These are phyloP conservation scores for Furcula furcula DNA, from an alignment of 2,888 invertebrate genomes.

Conservation along the genomic window DNA sequence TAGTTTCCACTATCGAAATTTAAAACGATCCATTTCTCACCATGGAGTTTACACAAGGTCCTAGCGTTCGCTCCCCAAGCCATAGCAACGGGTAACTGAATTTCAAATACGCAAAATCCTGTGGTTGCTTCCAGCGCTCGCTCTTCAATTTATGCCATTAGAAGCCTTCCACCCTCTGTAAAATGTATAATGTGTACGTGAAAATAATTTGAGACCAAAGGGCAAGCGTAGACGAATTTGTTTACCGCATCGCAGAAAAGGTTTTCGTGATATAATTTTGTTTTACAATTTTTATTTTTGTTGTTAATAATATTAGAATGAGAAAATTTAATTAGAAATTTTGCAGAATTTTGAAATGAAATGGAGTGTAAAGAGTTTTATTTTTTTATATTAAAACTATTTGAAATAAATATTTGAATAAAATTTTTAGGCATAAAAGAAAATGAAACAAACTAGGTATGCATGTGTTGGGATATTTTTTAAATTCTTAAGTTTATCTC, in stretches of 20 bases:
- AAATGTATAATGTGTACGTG: constrained; percentile 53
- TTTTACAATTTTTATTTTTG: constrained; percentile 22
- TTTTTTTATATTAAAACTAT: too few relatives aligned
- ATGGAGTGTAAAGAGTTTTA: background rate
- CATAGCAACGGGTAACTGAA: constrained; percentile 63
- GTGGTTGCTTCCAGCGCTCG: constrained; percentile 61
- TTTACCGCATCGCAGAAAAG: constrained; percentile 39
- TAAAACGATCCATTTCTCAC: constrained; percentile 57
- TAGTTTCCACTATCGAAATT: constrained; percentile 46
- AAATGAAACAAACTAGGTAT: too few relatives aligned
- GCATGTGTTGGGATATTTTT: too few relatives aligned
- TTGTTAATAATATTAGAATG: constrained; percentile 9
- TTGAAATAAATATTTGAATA: too few relatives aligned
- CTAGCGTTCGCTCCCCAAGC: constrained; percentile 53
- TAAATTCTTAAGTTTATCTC: too few relatives aligned
- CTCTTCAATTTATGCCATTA: constrained; percentile 74
- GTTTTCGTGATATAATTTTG: constrained; percentile 26
- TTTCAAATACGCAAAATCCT: constrained; percentile 74
- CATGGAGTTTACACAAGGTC: constrained; percentile 46
- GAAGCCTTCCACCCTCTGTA: constrained; percentile 58
- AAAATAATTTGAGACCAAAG: constrained; percentile 49
- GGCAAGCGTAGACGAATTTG: constrained; percentile 42
- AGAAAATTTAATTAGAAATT: background rate
- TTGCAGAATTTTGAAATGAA: background rate
- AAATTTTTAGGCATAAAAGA: too few relatives aligned